These are phyloP conservation scores for Hanleya hanleyi DNA, from an alignment of 2,888 invertebrate species.

Conservation along the genomic window DNA sequence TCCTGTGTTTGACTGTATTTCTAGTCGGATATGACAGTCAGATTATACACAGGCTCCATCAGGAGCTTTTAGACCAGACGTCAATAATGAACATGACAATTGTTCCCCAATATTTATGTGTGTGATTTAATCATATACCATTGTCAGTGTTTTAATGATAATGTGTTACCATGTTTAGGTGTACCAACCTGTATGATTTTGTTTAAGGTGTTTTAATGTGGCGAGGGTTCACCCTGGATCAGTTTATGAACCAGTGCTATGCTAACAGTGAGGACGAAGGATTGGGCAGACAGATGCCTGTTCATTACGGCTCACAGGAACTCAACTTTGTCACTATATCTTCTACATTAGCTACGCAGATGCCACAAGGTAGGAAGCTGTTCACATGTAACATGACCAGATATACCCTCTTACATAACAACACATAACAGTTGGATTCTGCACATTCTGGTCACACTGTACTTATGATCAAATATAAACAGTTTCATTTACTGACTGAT, in stretches of 20 bases:
- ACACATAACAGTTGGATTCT: too few species aligned
- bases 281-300: conserved; percentile 97
- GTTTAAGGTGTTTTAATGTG: conserved; percentile 86
- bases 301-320: conserved; percentile 93
- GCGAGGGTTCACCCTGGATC: conserved; percentile 88
- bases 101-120: too few species aligned
- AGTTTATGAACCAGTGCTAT: conserved; percentile 97
- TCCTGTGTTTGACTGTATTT: too few species aligned
- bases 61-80: too few species aligned
- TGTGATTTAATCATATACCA: not conserved
- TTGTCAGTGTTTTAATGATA: too few species aligned
- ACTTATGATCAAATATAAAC: too few species aligned
- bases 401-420: too few species aligned
- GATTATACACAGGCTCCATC: too few species aligned
- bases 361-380: conserved; percentile 87
- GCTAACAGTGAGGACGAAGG: conserved; percentile 90
- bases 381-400: conserved; percentile 7
- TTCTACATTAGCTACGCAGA: conserved; percentile 95
- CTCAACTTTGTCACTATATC: conserved; percentile 95
- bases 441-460: too few species aligned
- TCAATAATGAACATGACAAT: not conserved
- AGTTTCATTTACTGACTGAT: too few species aligned
- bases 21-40: too few species aligned
- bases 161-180: not conserved
- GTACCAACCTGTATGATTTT: too few species aligned